Base-by-base conservation (phyloP, 1,140 invertebrate species). In the Anthonomus grandis region DNA sequence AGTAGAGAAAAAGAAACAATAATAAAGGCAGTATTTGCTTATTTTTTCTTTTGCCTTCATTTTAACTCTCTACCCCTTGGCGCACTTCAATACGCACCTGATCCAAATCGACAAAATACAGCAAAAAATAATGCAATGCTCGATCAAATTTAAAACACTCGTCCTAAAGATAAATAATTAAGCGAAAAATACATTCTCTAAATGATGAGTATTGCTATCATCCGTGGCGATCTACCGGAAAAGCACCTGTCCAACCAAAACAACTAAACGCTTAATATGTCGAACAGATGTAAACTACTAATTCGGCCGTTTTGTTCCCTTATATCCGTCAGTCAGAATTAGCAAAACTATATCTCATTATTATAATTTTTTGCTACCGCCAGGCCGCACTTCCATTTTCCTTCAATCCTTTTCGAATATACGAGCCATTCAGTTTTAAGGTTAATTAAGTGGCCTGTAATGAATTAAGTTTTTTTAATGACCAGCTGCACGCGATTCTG, bases 261-360 rank as follows among this genome's bases (percentile, higher is more conserved):
- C n/a, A 17, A 39, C 4, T 17, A 39, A 17, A 39, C 13, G 15
- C 9, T 15, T 39, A 39, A 17, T 9, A 12, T 39, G 37, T 12
- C 9, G 15, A 46, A 46, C 44, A 46, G 44, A 46, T 46, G 44
- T 24, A 46, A 46, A 13, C 24, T 31, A 17, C 9, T 15, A 25
- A 25, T 46, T 46, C 31, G 31, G 44, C 31, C 24, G 22, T 46
- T 46, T 45, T 46, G 31, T 25, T 22, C 44, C 44, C 44, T 46
- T 46, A 46, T 46, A 46, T 10, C 44, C 44, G 44, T 46, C 44
- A 25, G 22, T 12, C 21, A n/a, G 19, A 24, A 46, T 46, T 46
- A 46, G 24, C 21, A 46, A 24, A 46, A 46, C 13, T 46, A 46
- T 46, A 25, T 46, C 44, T 46, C 44, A 31, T 46, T 46, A 46